Base-by-base conservation (phyloP, 2,797 vertebrate species). In the Bradypodion pumilum region DNA sequence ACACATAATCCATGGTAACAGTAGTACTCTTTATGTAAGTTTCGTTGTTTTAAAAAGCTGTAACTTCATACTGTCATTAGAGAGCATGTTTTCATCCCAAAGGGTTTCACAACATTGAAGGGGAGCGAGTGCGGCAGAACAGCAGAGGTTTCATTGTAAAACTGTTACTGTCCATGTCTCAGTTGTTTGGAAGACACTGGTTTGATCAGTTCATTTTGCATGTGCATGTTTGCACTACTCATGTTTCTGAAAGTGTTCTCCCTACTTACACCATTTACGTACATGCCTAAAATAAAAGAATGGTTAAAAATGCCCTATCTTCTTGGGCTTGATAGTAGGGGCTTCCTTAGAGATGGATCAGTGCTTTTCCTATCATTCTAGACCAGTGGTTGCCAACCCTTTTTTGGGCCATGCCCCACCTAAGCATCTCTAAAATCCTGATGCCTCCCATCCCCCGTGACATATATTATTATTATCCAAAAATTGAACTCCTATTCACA, bases 281-380 rank as follows among this genome's bases (percentile, higher is more conserved):
- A 15, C n/a, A 63, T 29, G 62, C 73, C 63, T 59, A 69, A 90
- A 85, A 89, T 85, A 90, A 75, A 5, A 49, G 63, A 35, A 2
- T 83, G 74, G 68, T 81, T 87, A 78, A 91, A 88, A 92, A 88
- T 87, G 89, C 88, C 88, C 85, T 76, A 46, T 85, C 86, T 80
- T 85, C 87, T 85, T 59, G 37, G 32, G 0, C 19, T 75, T 80
- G 79, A 72, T 0, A 0, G 89, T 82, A 0, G 88, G 0, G 0
- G 29, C 49, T 56, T 74, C 59, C 40, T 72, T 46, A 52, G 87
- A 7, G 21, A 63, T 19, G 84, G 82, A 87, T 80, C 0, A 0
- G 66, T 83, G 85, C 85, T n/a, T n/a, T n/a, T n/a, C n/a, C n/a
- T n/a, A n/a, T n/a, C n/a, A n/a, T n/a, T n/a, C n/a, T n/a, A n/a